A percentile compares a stretch with the other conserved stretches of the same genome.
Conservation (phyloP, 2,113 vertebrate genomes). For the Cryptotis parvus region DNA sequence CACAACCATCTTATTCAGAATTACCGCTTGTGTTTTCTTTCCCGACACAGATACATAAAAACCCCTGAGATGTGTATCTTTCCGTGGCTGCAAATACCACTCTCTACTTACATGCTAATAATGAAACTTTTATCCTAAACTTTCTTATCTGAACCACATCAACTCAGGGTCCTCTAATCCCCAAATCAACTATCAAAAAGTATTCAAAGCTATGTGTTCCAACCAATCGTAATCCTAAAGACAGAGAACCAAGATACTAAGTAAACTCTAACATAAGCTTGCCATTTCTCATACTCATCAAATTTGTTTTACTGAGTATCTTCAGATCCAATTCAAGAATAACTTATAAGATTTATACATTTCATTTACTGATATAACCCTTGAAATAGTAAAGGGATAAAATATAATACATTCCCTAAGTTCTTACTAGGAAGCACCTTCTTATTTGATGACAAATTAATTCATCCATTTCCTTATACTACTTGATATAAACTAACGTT, state of each 20-base stretch:
- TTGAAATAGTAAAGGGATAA: conserved; percentile 32
- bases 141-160: not conserved
- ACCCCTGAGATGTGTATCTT: not conserved
- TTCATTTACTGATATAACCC: conserved; percentile 43
- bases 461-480: not conserved
- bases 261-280: conserved; percentile 49
- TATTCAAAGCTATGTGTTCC: not conserved
- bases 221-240: conserved; percentile 23
- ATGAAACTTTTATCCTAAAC: conserved; percentile 34
- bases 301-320: conserved; percentile 29
- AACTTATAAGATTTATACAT: not conserved
- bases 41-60: conserved; percentile 34
- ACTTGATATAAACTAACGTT: conserved; percentile 41
- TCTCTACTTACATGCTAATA: not conserved
- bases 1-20: not conserved
- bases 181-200: conserved; percentile 23
- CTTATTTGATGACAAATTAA: not conserved
- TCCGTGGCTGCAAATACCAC: not conserved
- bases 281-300: not conserved
- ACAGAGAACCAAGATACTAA: conserved; percentile 29
- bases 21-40: conserved; percentile 31
- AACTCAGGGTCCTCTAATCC: not conserved
- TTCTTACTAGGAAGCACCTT: not conserved
- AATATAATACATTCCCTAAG: not conserved
- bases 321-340: conserved; percentile 29